Percentiles rank a stretch among this genome's conserved stretches.
phyloP scores from a whole-genome alignment of 2,113 vertebrate genomes.

The Onychorhynchus coronatus region DNA sequence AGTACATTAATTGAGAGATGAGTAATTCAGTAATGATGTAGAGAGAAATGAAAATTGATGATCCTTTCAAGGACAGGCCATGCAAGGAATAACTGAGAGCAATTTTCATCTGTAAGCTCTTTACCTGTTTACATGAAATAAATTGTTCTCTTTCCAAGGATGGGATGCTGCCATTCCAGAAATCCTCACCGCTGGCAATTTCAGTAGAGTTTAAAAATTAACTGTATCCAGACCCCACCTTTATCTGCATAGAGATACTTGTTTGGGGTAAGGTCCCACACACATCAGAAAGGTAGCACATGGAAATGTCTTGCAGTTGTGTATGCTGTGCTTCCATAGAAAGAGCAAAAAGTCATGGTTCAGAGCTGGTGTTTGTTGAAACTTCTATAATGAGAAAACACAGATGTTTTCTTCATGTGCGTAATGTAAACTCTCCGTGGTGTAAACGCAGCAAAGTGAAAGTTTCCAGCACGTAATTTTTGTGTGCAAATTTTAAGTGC shows the following conservation, averaged over 20 bases:
- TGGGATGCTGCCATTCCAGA: background rate
- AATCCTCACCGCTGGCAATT: background rate
- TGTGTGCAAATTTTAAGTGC: background rate
- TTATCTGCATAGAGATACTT: background rate
- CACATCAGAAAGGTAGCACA: background rate
- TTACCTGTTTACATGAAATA: background rate
- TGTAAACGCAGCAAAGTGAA: background rate
- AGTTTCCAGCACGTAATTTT: background rate
- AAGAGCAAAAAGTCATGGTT: background rate
- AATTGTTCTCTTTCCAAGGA: background rate
- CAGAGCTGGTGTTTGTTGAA: background rate
- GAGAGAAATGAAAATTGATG: background rate
- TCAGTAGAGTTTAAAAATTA: background rate
- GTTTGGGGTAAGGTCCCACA: background rate
- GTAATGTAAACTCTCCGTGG: background rate
- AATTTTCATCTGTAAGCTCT: background rate
- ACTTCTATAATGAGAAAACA: slow-evolving; percentile 18
- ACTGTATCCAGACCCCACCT: background rate
- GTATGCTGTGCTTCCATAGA: background rate
- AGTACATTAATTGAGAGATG: background rate
- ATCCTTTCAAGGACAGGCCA: background rate
- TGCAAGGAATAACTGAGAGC: background rate
- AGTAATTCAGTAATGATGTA: background rate
- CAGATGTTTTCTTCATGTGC: slow-evolving; percentile 1
- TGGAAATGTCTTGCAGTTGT: background rate